Conservation (phyloP, 2,888 invertebrate species). For the Eledone cirrhosa region DNA sequence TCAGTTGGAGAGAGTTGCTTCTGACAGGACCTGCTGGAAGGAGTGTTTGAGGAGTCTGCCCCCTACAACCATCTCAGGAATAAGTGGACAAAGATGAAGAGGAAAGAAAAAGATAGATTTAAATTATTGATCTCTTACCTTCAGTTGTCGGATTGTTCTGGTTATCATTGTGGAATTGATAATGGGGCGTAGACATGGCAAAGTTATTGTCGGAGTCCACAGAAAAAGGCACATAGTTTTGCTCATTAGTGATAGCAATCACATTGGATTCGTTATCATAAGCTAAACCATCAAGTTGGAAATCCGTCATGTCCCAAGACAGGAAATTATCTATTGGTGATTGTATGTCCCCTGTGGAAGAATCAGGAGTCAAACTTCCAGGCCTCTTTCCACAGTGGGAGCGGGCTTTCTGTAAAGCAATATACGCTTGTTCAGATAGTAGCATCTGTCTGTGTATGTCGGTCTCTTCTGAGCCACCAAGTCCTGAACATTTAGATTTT, state of each 20-base stretch:
- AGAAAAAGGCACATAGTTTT: slow-evolving; percentile 19
- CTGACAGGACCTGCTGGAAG: too few species aligned
- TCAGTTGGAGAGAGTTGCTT: too few species aligned
- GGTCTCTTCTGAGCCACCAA: not conserved
- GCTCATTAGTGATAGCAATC: not conserved
- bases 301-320: slow-evolving; percentile 25
- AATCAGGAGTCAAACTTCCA: slow-evolving; percentile 15
- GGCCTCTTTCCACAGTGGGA: slow-evolving; percentile 11
- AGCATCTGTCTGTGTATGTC: slow-evolving; percentile 5
- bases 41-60: too few species aligned
- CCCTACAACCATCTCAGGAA: too few species aligned
- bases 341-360: not conserved
- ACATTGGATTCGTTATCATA: slow-evolving; percentile 3
- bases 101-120: too few species aligned
- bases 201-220: slow-evolving; percentile 19
- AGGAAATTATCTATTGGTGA: not conserved
- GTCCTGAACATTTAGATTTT: slow-evolving; percentile 11
- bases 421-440: slow-evolving; percentile 7
- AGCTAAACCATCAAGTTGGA: not conserved
- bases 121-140: too few species aligned
- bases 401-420: slow-evolving; percentile 1
- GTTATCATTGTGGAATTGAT: too few species aligned
- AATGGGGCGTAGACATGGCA: too few species aligned
- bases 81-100: too few species aligned
- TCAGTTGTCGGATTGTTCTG: too few species aligned